A percentile compares a stretch with the other conserved stretches of the same genome.
Evolutionary conservation across 2,888 invertebrate species (phyloP).

Genomic region (Acleris literana): DNA sequence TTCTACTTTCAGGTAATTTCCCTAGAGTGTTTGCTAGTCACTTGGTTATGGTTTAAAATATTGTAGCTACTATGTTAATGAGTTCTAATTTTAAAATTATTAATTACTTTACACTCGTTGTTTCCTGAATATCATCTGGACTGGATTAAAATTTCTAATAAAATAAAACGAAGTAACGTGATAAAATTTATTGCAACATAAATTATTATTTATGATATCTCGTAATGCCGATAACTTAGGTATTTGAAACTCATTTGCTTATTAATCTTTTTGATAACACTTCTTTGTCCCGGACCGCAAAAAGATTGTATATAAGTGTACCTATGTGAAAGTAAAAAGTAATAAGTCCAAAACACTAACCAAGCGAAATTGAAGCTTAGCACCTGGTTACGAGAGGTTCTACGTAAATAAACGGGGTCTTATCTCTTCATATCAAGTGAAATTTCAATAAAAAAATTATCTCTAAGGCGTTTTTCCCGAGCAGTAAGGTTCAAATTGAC

Average conservation of each 20-base stretch:
- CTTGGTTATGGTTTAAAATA: no score
- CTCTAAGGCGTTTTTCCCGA: conserved; percentile 2
- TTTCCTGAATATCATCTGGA: no score
- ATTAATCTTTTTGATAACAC: conserved; percentile 7
- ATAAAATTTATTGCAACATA: conserved; percentile 1
- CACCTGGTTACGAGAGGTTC: no score
- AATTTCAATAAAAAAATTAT: conserved; percentile 1
- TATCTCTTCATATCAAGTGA: background rate
- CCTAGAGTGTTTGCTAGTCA: no score
- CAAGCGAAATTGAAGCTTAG: no score
- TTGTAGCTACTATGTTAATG: no score
- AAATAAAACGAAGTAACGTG: background rate
- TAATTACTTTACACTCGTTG: no score
- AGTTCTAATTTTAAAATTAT: no score
- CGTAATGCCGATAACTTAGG: background rate
- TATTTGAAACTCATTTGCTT: background rate
- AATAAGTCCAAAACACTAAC: no score
- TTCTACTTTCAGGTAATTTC: no score
- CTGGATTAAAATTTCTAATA: background rate
- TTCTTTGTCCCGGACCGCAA: background rate
- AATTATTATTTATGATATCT: background rate
- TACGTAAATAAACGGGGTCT: no score
- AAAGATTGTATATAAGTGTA: background rate
- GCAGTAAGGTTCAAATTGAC: conserved; percentile 1
- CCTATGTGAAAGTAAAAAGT: no score